These are phyloP conservation scores for Botrylloides violaceus DNA, from an alignment of 23 tunicate genomes.

Conservation along the genomic window DNA sequence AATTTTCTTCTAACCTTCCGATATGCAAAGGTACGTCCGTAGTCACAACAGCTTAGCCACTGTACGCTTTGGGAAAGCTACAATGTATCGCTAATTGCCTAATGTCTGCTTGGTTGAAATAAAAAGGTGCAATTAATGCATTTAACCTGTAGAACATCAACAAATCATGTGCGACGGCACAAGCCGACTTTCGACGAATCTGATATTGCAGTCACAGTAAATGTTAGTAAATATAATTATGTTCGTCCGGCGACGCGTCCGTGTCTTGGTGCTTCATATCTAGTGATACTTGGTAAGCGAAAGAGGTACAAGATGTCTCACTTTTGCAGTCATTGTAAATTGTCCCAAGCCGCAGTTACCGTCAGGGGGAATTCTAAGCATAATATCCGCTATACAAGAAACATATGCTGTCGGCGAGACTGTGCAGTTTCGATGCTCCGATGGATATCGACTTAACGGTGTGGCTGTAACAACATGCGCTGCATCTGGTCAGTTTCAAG, in stretches of 20 bases:
- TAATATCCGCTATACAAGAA: neutral
- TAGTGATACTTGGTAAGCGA: too few species aligned
- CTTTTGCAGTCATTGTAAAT: too few species aligned
- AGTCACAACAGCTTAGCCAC: neutral
- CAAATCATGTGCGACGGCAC: too few species aligned
- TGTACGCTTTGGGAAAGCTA: neutral
- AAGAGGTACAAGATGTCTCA: too few species aligned
- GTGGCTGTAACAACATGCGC: slow-evolving; percentile 2
- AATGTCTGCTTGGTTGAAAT: neutral
- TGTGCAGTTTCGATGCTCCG: slow-evolving; percentile 3
- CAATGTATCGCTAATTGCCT: neutral
- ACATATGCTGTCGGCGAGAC: slow-evolving; percentile 9
- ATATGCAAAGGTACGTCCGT: slow-evolving; percentile 21
- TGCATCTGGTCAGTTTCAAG: neutral
- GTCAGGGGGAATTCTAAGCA: neutral
- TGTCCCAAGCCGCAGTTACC: neutral
- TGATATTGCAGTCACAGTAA: too few species aligned
- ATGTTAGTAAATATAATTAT: too few species aligned
- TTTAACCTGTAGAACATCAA: too few species aligned
- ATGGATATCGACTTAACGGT: slow-evolving; percentile 17
- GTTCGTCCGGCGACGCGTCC: too few species aligned
- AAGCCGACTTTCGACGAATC: too few species aligned
- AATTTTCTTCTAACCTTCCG: slow-evolving; percentile 13
- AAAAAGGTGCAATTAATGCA: too few species aligned
- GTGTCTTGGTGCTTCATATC: too few species aligned